These are phyloP conservation scores for Argya squamiceps DNA, from an alignment of 2,797 vertebrate species.

Conservation along the genomic window DNA sequence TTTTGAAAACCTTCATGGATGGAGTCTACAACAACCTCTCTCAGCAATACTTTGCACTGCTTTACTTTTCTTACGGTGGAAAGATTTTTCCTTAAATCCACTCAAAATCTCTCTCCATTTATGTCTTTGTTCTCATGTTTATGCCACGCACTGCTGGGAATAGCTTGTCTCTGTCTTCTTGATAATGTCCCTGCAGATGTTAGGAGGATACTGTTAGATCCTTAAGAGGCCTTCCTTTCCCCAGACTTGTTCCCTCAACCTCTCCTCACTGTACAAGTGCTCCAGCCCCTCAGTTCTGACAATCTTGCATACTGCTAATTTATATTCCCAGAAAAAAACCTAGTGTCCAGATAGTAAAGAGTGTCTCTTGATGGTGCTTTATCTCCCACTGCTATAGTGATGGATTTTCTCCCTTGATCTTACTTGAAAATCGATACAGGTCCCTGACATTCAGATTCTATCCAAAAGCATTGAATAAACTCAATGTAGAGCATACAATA, in stretches of 20 bases:
- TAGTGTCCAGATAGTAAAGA: background rate
- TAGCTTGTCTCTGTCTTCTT: background rate
- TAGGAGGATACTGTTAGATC: too few relatives aligned
- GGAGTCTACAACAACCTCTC: background rate
- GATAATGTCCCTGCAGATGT: background rate
- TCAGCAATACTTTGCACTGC: background rate
- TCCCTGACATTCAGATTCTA: conserved; percentile 21
- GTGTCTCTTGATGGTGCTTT: conserved; percentile 7
- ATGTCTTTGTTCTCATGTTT: background rate
- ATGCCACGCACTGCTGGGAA: background rate
- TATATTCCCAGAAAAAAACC: background rate
- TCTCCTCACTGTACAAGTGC: background rate
- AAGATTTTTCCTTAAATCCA: background rate
- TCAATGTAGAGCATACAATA: background rate
- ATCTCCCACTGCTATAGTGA: background rate
- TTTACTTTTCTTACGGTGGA: background rate
- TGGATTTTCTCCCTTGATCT: conserved; percentile 17
- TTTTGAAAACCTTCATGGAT: background rate
- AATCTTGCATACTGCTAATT: background rate
- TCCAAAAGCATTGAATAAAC: background rate
- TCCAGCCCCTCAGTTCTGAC: background rate
- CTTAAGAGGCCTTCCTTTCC: background rate
- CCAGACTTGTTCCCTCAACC: background rate
- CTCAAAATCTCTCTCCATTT: background rate
- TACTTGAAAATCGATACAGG: conserved; percentile 33